Evolutionary conservation across 2,888 invertebrate genomes (phyloP).

Genomic region (Nemapogon koenigi): DNA sequence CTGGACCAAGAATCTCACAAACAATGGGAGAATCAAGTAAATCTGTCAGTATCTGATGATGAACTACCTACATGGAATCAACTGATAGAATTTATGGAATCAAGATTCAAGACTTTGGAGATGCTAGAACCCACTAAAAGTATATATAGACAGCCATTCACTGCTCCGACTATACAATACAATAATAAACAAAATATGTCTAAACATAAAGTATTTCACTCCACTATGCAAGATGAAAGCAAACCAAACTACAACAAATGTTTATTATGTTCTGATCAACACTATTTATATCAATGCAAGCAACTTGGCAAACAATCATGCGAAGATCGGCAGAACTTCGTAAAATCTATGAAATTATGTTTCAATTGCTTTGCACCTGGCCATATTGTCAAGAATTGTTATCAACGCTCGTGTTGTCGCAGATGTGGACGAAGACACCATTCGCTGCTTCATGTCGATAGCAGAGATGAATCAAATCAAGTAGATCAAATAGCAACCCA

Average conservation of each 20-base stretch:
- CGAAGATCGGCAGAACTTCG: conserved; percentile 12
- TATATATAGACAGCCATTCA: background rate
- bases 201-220: conserved; percentile 12
- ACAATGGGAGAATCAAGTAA: conserved; percentile 16
- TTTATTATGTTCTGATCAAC: conserved; percentile 11
- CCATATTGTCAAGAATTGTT: conserved; percentile 14
- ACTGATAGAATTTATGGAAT: conserved; percentile 13
- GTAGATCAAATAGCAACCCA: conserved; percentile 5
- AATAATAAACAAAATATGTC: no score
- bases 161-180: no score
- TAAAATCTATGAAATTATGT: conserved; percentile 13
- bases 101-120: conserved; percentile 13
- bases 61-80: conserved; percentile 5
- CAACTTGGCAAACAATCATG: conserved; percentile 8
- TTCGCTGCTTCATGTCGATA: conserved; percentile 15
- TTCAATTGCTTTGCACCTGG: conserved; percentile 16
- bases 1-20: conserved; percentile 17
- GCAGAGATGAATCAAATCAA: background rate
- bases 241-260: conserved; percentile 5
- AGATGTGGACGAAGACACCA: conserved; percentile 17
- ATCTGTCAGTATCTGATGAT: background rate
- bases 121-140: conserved; percentile 10
- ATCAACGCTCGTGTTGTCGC: conserved; percentile 12
- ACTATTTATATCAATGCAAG: conserved; percentile 15
- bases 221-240: conserved; percentile 6